Conservation (phyloP, 2,797 vertebrate species). For the Sarcophilus harrisii region DNA sequence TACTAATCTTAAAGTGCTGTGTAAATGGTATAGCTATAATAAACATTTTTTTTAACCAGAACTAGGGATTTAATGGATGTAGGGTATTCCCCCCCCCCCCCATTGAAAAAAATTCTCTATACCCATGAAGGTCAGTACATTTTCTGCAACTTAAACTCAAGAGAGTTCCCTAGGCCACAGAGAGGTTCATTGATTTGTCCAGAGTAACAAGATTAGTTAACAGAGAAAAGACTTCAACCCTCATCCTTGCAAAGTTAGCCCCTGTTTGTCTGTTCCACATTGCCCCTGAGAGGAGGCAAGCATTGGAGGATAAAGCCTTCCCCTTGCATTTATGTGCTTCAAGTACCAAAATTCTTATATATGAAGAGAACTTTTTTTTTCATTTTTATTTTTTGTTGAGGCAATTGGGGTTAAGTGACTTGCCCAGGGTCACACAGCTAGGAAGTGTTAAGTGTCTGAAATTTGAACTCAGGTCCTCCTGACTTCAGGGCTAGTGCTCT, state of each 20-base stretch:
- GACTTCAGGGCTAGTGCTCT: too few relatives aligned
- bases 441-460: too few relatives aligned
- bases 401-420: too few relatives aligned
- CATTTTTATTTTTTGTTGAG: too few relatives aligned
- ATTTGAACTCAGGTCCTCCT: too few relatives aligned
- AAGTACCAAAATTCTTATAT: neutral
- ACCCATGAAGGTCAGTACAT: neutral
- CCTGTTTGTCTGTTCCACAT: neutral
- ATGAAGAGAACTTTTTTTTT: neutral
- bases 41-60: neutral
- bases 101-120: neutral
- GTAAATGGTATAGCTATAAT: too few relatives aligned
- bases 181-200: neutral
- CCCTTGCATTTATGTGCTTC: neutral
- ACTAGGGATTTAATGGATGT: neutral
- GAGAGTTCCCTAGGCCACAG: neutral
- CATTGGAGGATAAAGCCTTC: neutral
- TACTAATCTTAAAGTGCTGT: too few relatives aligned
- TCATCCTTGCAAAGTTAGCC: neutral
- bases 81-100: neutral
- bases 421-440: too few relatives aligned
- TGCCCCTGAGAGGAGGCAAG: neutral
- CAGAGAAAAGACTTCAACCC: neutral
- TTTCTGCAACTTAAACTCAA: neutral
- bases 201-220: neutral